Percentiles rank a stretch among this genome's conserved stretches.
phyloP scores from a whole-genome alignment of 53 echinoderm and acorn worm species.

The Actinopyga echinites region DNA sequence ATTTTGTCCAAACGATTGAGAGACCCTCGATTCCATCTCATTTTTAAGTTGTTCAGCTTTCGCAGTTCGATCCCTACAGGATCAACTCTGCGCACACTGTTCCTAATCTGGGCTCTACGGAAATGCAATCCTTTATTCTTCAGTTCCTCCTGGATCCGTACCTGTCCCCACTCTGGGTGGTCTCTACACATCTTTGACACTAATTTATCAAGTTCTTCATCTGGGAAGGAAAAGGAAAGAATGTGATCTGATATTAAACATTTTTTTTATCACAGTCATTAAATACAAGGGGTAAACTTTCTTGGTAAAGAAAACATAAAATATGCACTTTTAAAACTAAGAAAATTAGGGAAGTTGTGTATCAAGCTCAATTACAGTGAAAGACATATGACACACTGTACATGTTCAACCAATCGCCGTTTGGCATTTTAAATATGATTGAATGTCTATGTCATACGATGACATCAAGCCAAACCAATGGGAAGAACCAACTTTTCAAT shows the following conservation, averaged over 20 bases:
- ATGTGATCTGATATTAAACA: neutral
- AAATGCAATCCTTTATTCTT: neutral
- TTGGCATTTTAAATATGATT: no score
- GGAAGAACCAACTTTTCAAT: no score
- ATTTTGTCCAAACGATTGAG: constrained; percentile 8
- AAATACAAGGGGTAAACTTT: no score
- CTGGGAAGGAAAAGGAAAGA: neutral
- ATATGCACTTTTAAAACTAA: no score
- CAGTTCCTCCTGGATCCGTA: constrained; percentile 2
- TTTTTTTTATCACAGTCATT: no score
- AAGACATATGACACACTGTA: no score
- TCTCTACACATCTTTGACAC: constrained; percentile 15
- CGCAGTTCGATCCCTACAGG: constrained; percentile 29
- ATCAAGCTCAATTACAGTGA: no score
- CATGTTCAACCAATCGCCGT: no score
- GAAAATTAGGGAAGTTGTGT: no score
- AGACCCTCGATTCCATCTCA: constrained; percentile 26
- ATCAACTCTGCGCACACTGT: constrained; percentile 31
- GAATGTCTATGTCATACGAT: no score
- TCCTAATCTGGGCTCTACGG: constrained; percentile 16
- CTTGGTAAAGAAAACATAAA: no score
- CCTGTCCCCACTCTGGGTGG: constrained; percentile 34
- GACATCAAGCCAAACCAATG: no score
- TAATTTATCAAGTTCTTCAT: constrained; percentile 11
- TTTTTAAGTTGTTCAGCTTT: constrained; percentile 13